A percentile compares a stretch with the other conserved stretches of the same genome.
These are phyloP conservation scores for Alexandromys oeconomus DNA, from an alignment of 2,797 vertebrate genomes.

Conservation along the genomic window DNA sequence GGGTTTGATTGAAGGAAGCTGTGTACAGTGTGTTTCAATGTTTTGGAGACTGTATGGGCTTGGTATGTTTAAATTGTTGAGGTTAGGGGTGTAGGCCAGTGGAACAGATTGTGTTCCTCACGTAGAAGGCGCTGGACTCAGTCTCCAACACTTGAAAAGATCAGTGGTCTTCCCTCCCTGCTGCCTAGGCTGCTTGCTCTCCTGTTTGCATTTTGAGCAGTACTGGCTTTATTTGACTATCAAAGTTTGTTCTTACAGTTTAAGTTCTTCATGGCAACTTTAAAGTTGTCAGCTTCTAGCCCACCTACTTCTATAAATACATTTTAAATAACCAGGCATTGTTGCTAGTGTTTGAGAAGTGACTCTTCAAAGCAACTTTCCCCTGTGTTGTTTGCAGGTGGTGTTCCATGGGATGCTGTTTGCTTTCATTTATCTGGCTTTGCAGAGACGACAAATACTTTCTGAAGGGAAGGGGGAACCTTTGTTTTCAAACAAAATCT, in stretches of 20 bases:
- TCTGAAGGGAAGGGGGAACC: conserved; percentile 96
- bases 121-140: background rate
- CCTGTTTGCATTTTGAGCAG: background rate
- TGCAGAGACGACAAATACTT: conserved; percentile 95
- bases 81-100: background rate
- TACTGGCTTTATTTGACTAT: conserved; percentile 34
- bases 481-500: conserved; percentile 94
- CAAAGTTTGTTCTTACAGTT: background rate
- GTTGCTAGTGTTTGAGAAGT: conserved; percentile 21
- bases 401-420: conserved; percentile 98
- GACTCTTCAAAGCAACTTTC: conserved; percentile 56
- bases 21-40: conserved; percentile 32
- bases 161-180: background rate
- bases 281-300: background rate
- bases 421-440: conserved; percentile 96
- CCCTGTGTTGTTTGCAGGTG: conserved; percentile 89
- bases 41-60: conserved; percentile 6
- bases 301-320: background rate
- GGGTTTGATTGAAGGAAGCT: conserved; percentile 54
- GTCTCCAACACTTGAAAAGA: background rate
- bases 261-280: conserved; percentile 22
- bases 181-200: background rate
- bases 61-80: conserved; percentile 1
- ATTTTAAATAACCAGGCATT: conserved; percentile 38
- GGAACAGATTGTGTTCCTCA: background rate